Base-by-base conservation (phyloP, 2,113 vertebrate genomes). In the Sylvilagus bachmani region DNA sequence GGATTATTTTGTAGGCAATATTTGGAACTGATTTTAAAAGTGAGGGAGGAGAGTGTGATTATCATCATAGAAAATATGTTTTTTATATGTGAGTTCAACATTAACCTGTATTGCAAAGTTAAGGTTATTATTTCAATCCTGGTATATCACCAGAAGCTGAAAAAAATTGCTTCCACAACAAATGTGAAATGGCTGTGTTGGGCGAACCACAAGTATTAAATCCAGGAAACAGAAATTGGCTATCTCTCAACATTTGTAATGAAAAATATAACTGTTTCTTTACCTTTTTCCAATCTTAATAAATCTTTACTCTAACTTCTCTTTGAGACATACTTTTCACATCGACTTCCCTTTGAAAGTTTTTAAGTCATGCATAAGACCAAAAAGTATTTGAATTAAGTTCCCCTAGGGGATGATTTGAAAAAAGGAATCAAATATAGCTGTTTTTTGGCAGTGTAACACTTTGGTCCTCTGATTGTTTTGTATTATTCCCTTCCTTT, bases 171-270 rank as follows among this genome's bases (percentile, higher is more conserved):
- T 86, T 94, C 64, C 16, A 89, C 70, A 95, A 94, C 66, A 95
- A 95, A 95, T 95, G 27, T 87, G 86, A 97, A 97, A 96, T 97
- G 71, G 33, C 82, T 94, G 88, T 83, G n/a, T 81, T 95, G 91
- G 74, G 89, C 70, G 92, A 96, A 71, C 71, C 58, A 86, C 53
- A 91, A 91, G 71, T 92, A 91, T 96, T 94, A 97, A 94, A 94
- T 95, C 80, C 70, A 86, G 73, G 87, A 93, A 94, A 86, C 51
- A 89, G 61, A 91, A 96, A 95, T 78, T 79, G 90, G 14, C 86
- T 67, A 55, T 94, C 81, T 91, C 96, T 92, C 93, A 93, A 81
- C 93, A 97, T 95, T 94, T 93, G 25, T 93, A 91, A 94, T 95
- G 87, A 96, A 95, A 95, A 95, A 89, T 81, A 62, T 86, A 95